Evolutionary conservation across 2,113 vertebrate genomes (phyloP).

Genomic region (Strix uralensis): DNA sequence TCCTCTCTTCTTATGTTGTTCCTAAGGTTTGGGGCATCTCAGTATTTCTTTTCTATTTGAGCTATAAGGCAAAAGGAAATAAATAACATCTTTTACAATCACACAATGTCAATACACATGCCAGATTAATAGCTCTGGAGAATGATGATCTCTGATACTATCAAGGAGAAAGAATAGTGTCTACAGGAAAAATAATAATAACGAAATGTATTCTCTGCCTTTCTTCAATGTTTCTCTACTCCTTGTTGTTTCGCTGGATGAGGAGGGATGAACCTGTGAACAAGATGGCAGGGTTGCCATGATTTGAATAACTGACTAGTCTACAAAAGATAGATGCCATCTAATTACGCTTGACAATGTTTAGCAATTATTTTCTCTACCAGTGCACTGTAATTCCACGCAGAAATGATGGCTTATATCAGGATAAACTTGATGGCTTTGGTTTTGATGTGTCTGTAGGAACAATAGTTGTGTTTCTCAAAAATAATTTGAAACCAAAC

Average conservation of each 20-base stretch:
- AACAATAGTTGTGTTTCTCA: neutral
- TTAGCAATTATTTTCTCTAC: neutral
- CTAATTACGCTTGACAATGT: neutral
- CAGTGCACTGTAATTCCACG: neutral
- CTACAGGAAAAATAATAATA: neutral
- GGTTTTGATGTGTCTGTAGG: neutral
- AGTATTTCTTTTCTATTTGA: neutral
- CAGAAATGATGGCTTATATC: neutral
- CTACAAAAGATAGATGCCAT: neutral
- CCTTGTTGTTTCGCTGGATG: neutral
- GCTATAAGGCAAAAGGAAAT: neutral
- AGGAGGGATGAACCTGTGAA: neutral
- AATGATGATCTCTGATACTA: conserved; percentile 23
- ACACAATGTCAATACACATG: neutral
- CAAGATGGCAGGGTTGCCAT: neutral
- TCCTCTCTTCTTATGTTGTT: neutral
- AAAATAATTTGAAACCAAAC: neutral
- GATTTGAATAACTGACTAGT: neutral
- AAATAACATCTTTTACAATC: conserved; percentile 23
- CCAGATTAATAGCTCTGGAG: conserved; percentile 37
- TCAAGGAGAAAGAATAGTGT: neutral
- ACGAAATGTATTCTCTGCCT: neutral
- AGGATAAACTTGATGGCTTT: neutral
- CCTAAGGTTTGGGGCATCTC: neutral
- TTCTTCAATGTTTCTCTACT: neutral